phyloP scores from a whole-genome alignment of 2,797 vertebrate genomes.

The Rallus crepitans region DNA sequence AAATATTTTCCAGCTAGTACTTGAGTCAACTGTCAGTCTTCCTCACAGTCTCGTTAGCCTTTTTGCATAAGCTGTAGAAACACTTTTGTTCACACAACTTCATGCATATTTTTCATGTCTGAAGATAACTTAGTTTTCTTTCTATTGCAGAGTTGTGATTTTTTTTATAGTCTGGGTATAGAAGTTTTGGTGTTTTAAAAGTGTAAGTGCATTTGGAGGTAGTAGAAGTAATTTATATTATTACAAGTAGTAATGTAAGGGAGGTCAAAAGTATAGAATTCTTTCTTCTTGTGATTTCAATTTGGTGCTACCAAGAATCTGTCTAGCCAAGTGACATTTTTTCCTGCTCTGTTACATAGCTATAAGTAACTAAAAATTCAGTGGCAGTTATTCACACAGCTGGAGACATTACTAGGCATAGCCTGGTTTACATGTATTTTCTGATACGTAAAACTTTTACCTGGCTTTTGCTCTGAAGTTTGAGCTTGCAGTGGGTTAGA shows the following conservation, averaged over 20 bases:
- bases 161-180: background rate
- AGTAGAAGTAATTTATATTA: background rate
- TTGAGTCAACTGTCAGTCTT: background rate
- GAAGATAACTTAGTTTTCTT: background rate
- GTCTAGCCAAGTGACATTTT: background rate
- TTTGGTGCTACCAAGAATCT: background rate
- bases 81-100: rapidly evolving
- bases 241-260: background rate
- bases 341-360: background rate
- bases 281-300: background rate
- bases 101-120: background rate
- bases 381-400: background rate
- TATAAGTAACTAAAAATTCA: background rate
- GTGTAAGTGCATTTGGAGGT: background rate
- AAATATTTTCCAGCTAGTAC: background rate
- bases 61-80: background rate
- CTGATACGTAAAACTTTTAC: background rate
- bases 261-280: background rate
- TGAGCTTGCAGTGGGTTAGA: background rate
- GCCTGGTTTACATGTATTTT: background rate
- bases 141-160: background rate
- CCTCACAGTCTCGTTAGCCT: background rate
- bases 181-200: background rate
- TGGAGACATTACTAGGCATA: background rate
- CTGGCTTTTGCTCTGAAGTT: background rate